Percentiles rank a stretch among this genome's conserved stretches.
Evolutionary conservation across 2,113 vertebrate species (phyloP).

Genomic region (Probosciger aterrimus): DNA sequence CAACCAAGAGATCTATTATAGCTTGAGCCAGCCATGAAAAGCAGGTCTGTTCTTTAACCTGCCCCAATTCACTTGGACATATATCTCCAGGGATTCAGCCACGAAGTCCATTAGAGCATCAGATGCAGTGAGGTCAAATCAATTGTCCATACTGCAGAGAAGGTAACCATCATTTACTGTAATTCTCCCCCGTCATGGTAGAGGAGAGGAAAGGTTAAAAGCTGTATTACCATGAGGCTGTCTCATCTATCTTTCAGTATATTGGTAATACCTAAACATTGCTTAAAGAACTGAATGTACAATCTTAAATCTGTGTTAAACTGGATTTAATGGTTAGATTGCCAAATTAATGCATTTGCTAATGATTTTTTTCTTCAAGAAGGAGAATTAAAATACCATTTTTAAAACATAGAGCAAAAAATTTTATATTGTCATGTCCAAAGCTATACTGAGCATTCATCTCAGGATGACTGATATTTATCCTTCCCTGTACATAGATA

Average conservation of each 20-base stretch:
- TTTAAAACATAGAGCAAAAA: neutral
- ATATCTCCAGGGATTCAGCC: slow-evolving; percentile 78
- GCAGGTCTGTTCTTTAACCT: slow-evolving; percentile 69
- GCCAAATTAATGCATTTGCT: neutral
- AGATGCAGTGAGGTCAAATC: slow-evolving; percentile 85
- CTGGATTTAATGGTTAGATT: neutral
- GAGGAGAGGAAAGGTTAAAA: slow-evolving; percentile 90
- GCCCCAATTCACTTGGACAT: slow-evolving; percentile 73
- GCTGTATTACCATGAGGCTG: slow-evolving; percentile 67
- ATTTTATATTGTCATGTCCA: neutral
- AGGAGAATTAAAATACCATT: neutral
- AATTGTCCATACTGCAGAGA: slow-evolving; percentile 81
- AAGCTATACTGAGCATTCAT: neutral
- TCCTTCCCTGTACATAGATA: neutral
- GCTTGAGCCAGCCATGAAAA: slow-evolving; percentile 59
- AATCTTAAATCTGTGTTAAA: slow-evolving; percentile 9
- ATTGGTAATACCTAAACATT: slow-evolving; percentile 71
- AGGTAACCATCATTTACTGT: slow-evolving; percentile 88
- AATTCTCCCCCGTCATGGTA: slow-evolving; percentile 84
- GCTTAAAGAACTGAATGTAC: slow-evolving; percentile 49
- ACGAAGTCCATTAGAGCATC: slow-evolving; percentile 82
- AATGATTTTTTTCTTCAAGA: neutral
- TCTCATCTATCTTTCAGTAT: slow-evolving; percentile 78
- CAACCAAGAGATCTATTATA: slow-evolving; percentile 63
- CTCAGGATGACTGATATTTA: neutral